Evolutionary conservation across 1,140 invertebrate genomes (phyloP).

Genomic region (Zophobas atratus): DNA sequence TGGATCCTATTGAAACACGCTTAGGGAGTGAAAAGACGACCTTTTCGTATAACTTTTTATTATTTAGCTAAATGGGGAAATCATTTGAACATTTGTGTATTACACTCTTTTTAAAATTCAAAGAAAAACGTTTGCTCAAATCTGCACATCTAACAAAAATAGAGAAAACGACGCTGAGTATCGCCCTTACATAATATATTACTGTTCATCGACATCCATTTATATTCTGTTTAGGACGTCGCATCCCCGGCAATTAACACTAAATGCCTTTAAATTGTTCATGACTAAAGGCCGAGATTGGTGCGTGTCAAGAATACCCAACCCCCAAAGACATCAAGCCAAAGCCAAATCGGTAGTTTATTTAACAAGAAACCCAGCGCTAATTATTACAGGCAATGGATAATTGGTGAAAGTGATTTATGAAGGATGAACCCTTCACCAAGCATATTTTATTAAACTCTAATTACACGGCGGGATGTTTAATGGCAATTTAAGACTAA

Average conservation of each 20-base stretch:
- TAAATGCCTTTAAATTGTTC: conserved; percentile 54
- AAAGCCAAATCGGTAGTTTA: conserved; percentile 27
- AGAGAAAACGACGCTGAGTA: conserved; percentile 4
- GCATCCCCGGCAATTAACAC: conserved; percentile 53
- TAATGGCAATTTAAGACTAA: conserved; percentile 25
- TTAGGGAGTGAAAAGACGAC: too few species aligned
- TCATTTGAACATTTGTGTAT: too few species aligned
- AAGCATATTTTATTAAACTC: conserved; percentile 34
- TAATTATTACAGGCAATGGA: conserved; percentile 35
- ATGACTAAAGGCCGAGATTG: conserved; percentile 53
- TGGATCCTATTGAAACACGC: too few species aligned
- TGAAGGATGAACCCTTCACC: conserved; percentile 22
- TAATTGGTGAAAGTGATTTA: conserved; percentile 38
- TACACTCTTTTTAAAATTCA: too few species aligned
- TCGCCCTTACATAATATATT: conserved; percentile 46
- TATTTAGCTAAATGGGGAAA: too few species aligned
- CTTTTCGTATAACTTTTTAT: too few species aligned
- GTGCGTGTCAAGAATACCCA: conserved; percentile 51
- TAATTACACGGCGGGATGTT: conserved; percentile 19
- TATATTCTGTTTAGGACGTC: conserved; percentile 55
- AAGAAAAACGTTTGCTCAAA: too few species aligned
- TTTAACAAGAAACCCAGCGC: conserved; percentile 33
- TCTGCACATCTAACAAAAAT: background rate
- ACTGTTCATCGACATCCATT: conserved; percentile 52
- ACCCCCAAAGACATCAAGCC: conserved; percentile 23